Percentiles rank a stretch among this genome's conserved stretches.
Conservation (phyloP, 1,140 invertebrate genomes). For the Babylonia areolata region DNA sequence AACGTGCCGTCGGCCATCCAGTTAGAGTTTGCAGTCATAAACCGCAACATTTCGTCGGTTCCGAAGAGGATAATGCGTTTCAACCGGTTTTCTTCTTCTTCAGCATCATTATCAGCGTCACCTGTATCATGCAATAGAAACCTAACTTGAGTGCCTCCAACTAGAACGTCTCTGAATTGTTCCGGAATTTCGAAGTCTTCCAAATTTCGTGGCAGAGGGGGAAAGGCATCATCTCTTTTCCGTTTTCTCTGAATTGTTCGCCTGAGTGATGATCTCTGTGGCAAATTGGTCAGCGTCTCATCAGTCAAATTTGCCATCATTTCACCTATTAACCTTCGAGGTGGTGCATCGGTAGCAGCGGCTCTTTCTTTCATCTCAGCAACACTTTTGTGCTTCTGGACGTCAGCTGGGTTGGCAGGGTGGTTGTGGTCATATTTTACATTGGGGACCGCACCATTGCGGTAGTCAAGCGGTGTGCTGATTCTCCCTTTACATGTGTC, state of each 20-base stretch:
- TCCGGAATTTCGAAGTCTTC: slow-evolving; percentile 9
- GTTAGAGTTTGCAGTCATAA: slow-evolving; percentile 16
- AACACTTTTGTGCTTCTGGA: not conserved
- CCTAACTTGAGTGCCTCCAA: slow-evolving; percentile 1
- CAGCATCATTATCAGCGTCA: not conserved
- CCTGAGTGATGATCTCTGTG: not conserved
- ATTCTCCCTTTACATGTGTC: slow-evolving; percentile 1
- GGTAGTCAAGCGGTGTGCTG: not conserved
- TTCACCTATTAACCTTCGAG: not conserved
- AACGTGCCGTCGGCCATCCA: slow-evolving; percentile 12
- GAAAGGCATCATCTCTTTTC: slow-evolving; percentile 15
- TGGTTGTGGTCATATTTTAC: not conserved
- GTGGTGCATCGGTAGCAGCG: not conserved
- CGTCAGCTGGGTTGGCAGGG: not conserved
- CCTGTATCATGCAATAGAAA: not conserved
- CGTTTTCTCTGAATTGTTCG: slow-evolving; percentile 9
- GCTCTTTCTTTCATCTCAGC: slow-evolving; percentile 15
- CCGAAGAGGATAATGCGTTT: not conserved
- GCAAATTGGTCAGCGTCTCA: not conserved
- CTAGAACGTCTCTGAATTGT: not conserved
- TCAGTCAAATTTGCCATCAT: too few species aligned
- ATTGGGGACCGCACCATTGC: not conserved
- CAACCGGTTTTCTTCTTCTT: not conserved
- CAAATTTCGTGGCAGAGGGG: not conserved
- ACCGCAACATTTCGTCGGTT: not conserved